A percentile compares a stretch with the other conserved stretches of the same genome.
These are phyloP conservation scores for Tauraco hartlaubi DNA, from an alignment of 2,797 vertebrate genomes.

Conservation along the genomic window DNA sequence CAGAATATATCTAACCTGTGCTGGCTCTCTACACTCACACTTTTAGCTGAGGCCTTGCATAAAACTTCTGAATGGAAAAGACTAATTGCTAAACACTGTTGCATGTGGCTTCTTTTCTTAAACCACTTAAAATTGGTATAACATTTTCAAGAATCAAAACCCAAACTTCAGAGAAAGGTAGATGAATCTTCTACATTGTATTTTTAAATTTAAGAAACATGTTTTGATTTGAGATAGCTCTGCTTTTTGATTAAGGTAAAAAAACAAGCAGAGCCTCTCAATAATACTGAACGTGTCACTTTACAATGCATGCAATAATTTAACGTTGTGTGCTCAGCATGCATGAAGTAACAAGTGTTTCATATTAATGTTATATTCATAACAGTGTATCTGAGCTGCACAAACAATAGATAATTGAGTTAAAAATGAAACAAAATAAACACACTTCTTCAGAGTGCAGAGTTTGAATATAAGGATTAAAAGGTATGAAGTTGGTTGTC, in stretches of 20 bases:
- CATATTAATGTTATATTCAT: neutral
- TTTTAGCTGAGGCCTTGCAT: neutral
- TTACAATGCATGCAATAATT: neutral
- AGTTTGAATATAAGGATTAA: neutral
- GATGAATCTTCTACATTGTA: neutral
- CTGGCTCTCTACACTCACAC: neutral
- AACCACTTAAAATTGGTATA: neutral
- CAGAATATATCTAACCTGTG: neutral
- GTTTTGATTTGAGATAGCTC: neutral
- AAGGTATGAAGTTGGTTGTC: neutral
- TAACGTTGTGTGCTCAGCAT: neutral
- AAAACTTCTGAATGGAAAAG: neutral
- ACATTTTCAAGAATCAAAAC: neutral
- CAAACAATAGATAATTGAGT: conserved; percentile 16
- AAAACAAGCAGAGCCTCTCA: neutral
- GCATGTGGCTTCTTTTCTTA: neutral
- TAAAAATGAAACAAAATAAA: conserved; percentile 14
- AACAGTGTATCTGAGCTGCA: neutral
- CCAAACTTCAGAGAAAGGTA: neutral
- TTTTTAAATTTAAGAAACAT: neutral
- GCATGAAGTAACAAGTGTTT: neutral
- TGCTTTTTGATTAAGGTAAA: conserved; percentile 8
- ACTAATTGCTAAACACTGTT: neutral
- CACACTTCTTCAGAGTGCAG: neutral
- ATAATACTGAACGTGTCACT: neutral